A percentile compares a stretch with the other conserved stretches of the same genome.
Conservation (phyloP, 2,888 invertebrate species). For the Dryobota labecula region DNA sequence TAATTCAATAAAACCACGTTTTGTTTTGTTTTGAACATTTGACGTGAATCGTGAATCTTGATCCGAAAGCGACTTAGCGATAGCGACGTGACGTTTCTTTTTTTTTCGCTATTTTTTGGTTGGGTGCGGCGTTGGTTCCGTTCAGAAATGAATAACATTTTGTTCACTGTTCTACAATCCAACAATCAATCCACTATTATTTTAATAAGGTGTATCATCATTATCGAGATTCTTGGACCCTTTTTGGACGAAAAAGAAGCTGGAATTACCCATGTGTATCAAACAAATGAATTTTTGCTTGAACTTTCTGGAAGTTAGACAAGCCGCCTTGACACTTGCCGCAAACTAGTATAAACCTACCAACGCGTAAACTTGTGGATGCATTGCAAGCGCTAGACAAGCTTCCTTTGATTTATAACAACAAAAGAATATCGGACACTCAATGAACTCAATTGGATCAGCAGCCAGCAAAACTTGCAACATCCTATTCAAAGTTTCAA, state of each 20-base stretch:
- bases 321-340: not conserved
- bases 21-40: conserved; percentile 71
- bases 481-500: not conserved
- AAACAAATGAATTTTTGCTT: not conserved
- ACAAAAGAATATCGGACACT: not conserved
- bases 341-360: not conserved
- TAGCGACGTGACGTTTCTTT: conserved; percentile 42
- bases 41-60: conserved; percentile 43
- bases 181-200: not conserved
- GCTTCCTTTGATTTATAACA: not conserved
- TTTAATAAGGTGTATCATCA: not conserved
- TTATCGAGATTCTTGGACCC: not conserved
- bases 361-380: not conserved
- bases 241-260: not conserved
- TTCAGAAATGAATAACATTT: conserved; percentile 25
- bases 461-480: not conserved
- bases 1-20: conserved; percentile 69
- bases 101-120: conserved; percentile 7
- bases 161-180: not conserved
- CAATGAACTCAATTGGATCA: not conserved
- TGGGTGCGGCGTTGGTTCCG: conserved; percentile 52
- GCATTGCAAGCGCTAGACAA: not conserved
- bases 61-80: conserved; percentile 12
- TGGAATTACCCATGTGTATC: not conserved
- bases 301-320: not conserved